Percentiles rank a stretch among this genome's conserved stretches.
phyloP scores from a whole-genome alignment of 2,113 vertebrate species.

The Scomber colias region DNA sequence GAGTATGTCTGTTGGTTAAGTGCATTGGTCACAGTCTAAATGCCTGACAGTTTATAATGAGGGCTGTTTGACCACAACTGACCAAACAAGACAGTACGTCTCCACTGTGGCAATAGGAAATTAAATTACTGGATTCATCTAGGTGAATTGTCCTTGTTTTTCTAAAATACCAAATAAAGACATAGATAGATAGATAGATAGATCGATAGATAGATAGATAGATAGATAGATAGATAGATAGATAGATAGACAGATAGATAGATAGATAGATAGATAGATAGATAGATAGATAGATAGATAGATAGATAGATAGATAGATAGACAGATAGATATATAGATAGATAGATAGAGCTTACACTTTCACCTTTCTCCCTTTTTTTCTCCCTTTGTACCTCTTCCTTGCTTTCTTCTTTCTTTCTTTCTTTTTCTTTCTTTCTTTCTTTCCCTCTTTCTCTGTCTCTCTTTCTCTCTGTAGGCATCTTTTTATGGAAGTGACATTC shows the following conservation, averaged over 20 bases:
- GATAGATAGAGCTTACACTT: constrained; percentile 5
- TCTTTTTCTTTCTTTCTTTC: constrained; percentile 52
- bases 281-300: constrained; percentile 31
- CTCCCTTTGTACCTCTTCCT: constrained; percentile 19
- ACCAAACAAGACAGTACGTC: constrained; percentile 13
- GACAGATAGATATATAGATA: constrained; percentile 29
- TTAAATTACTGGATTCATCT: background rate
- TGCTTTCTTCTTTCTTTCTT: constrained; percentile 42
- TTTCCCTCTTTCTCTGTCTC: constrained; percentile 49
- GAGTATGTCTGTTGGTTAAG: constrained; percentile 69
- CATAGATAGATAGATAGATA: constrained; percentile 31
- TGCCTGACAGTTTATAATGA: constrained; percentile 57
- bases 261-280: constrained; percentile 24
- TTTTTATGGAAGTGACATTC: constrained; percentile 87
- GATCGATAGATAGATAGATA: constrained; percentile 14
- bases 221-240: constrained; percentile 30
- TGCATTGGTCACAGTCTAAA: constrained; percentile 74
- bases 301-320: constrained; percentile 14
- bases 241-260: constrained; percentile 28
- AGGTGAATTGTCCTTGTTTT: background rate
- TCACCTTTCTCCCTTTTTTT: background rate
- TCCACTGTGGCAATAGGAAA: background rate
- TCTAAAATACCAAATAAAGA: background rate
- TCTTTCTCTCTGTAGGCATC: constrained; percentile 74
- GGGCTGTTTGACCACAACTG: constrained; percentile 31